Evolutionary conservation across 35 echinoderm and acorn worm species (phyloP), one percentile per base, ranked within the genome.

Genomic region (Apostichopus japonicus): DNA sequence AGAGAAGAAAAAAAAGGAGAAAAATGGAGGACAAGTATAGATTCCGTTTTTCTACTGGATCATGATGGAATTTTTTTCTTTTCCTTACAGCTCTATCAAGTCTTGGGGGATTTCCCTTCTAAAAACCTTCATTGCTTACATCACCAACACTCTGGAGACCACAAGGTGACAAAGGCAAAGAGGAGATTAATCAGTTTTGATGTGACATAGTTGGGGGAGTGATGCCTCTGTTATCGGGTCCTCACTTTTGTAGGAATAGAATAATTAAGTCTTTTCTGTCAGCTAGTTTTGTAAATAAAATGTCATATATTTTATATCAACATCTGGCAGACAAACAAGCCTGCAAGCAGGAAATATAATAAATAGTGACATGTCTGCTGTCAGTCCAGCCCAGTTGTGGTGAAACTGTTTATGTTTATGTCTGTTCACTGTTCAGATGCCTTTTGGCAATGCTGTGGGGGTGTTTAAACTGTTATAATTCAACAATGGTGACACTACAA

Each of bases 51-150:
- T n/a, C 17, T 73, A 19, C n/a, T 19, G 71, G 71, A n/a, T 73
- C 71, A n/a, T 73, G 71, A 73, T 73, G 71, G 71, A 73, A 17
- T 73, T 73, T 73, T 56, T 53, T 84, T 4, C 23, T 57, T 56
- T 84, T 24, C 57, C 55, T 57, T n/a, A 15, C 81, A 84, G 81
- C 11, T 19, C 81, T 84, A 54, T 84, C 54, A 84, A 57, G 19
- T 84, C 81, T n/a, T 57, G 25, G 23, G 86, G 86, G 62, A 89
- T 89, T 23, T 23, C 86, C 15, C 25, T 89, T 8, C 51, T 89
- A 24, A 67, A 89, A 65, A 33, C 86, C 23, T 89, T 52, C 62
- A 89, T 89, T 72, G 86, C 86, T 71, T 65, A 89, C 7, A 89
- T 89, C 8, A 72, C 86, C 9, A 62, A 62, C 9, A 72, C 16